phyloP scores from a whole-genome alignment of 2,888 invertebrate genomes.

The Cataglyphis rosenhaueri region DNA sequence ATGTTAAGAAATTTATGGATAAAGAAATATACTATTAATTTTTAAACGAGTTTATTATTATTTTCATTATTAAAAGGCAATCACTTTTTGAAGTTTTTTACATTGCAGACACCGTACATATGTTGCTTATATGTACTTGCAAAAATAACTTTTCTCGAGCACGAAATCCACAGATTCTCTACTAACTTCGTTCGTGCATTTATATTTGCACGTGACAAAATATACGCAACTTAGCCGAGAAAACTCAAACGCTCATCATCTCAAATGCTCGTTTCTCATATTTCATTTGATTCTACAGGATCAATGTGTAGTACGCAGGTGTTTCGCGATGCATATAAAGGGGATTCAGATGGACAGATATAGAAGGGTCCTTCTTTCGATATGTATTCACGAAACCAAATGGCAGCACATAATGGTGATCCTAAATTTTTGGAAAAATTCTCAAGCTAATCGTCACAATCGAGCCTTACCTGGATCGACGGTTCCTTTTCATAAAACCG shows the following conservation, averaged over 20 bases:
- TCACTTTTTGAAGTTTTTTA: not conserved
- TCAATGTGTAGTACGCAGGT: not conserved
- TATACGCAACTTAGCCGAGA: not conserved
- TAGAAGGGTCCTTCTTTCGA: too few species aligned
- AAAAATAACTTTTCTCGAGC: not conserved
- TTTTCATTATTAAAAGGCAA: not conserved
- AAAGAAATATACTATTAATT: too few species aligned
- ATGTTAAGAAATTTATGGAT: too few species aligned
- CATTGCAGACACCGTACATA: not conserved
- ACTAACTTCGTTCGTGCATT: not conserved
- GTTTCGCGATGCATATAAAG: not conserved
- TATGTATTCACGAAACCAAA: too few species aligned
- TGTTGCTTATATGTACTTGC: not conserved
- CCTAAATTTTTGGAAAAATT: too few species aligned
- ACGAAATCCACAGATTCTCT: not conserved
- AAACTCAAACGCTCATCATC: not conserved
- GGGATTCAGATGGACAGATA: not conserved
- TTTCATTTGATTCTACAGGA: not conserved
- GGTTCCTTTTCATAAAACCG: too few species aligned
- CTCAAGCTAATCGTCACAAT: too few species aligned
- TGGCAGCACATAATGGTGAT: too few species aligned
- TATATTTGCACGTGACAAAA: not conserved
- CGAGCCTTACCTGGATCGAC: too few species aligned
- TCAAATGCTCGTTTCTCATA: not conserved
- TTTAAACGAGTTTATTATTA: not conserved